These are phyloP conservation scores for Albula glossodonta DNA, from an alignment of 2,113 vertebrate genomes.

Conservation along the genomic window DNA sequence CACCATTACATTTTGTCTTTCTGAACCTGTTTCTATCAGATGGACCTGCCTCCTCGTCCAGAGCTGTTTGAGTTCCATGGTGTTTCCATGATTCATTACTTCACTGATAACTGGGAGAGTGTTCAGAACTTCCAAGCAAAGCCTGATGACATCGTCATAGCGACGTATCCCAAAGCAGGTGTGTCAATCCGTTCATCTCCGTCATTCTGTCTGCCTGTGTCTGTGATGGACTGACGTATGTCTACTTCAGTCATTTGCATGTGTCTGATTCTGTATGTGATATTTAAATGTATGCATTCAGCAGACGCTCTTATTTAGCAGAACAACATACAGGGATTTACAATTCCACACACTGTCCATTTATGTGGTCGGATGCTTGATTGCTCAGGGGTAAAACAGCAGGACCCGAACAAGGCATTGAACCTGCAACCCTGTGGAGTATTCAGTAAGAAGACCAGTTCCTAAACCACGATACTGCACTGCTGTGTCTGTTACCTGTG, in stretches of 20 bases:
- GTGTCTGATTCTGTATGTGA: not conserved
- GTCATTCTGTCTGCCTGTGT: not conserved
- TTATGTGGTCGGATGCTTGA: no score
- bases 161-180: constrained; percentile 71
- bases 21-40: constrained; percentile 7
- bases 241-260: not conserved
- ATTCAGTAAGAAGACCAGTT: no score
- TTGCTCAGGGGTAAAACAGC: no score
- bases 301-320: no score
- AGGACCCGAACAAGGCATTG: no score
- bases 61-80: constrained; percentile 34
- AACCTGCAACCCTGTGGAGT: no score
- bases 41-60: not conserved
- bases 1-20: not conserved
- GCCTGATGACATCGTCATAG: constrained; percentile 62
- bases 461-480: no score
- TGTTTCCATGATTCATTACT: constrained; percentile 31
- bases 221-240: not conserved
- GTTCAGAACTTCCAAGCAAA: constrained; percentile 58
- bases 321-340: no score
- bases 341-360: no score
- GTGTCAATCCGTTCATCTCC: not conserved
- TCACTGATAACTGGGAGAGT: constrained; percentile 52
- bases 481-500: no score
- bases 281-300: no score